Evolutionary conservation across 1,140 invertebrate species (phyloP), one percentile per base, ranked within the genome.

Genomic region (Tetraneura akinire): DNA sequence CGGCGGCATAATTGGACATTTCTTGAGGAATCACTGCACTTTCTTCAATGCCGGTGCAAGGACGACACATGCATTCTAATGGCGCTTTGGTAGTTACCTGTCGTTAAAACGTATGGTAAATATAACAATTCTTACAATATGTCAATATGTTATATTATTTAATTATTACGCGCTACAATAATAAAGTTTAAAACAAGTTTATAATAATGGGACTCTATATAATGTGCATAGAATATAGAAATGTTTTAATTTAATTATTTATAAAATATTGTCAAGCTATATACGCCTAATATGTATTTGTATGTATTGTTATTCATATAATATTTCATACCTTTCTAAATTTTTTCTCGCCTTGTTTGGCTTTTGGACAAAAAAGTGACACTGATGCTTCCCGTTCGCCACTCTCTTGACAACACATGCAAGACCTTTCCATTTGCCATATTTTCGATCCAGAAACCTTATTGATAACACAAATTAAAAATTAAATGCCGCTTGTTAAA

Each of bases 391-490:
- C 95, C 82, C 94, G 88, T 86, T 96, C 94, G 3, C 95, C 95
- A 83, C 94, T 95, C 86, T 96, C 94, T 86, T 96, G 94, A 86
- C 95, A 97, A 85, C 95, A 97, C 91, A 96, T 96, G 83, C 95
- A 96, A 13, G 94, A 96, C 57, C 95, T 88, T 85, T 97, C 95
- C 91, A 95, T 96, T 89, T 96, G 94, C 95, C 95, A 97, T 84
- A 96, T 94, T 88, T 96, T 96, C 81, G 93, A 96, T 14, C 94
- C 94, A n/a, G 94, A 96, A 9, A 96, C 94, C 94, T 96, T 66
- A 37, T 80, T 47, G 13, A 57, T 23, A 55, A 60, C 23, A 73
- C 18, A 51, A 26, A 16, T 49, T 4, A 0, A 4, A 9, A n/a
- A 29, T n/a, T n/a, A n/a, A n/a, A n/a, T n/a, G n/a, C n/a, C n/a